Conservation (phyloP, 2,888 invertebrate species). For the Sphaerophoria rueppellii region DNA sequence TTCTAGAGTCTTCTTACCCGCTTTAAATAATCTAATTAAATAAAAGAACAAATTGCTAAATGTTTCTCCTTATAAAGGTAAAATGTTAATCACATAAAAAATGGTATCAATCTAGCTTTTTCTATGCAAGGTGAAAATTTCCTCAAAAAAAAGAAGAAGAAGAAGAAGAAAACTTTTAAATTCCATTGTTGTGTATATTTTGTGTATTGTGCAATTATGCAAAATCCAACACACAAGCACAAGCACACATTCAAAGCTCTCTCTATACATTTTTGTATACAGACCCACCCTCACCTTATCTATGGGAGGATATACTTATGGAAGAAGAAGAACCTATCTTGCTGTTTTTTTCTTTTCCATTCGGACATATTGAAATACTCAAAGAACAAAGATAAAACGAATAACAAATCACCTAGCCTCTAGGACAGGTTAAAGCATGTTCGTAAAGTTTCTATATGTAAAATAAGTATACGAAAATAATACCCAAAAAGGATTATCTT, state of each 20-base stretch:
- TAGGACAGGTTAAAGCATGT: slow-evolving; percentile 42
- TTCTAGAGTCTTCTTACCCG: too few species aligned
- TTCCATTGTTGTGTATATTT: slow-evolving; percentile 7
- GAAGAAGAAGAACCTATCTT: background rate
- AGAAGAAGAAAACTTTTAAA: slow-evolving; percentile 38
- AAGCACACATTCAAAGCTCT: slow-evolving; percentile 35
- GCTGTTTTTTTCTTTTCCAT: background rate
- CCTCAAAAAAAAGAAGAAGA: slow-evolving; percentile 28
- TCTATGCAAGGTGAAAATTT: slow-evolving; percentile 28
- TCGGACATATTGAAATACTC: slow-evolving; percentile 33
- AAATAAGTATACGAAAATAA: slow-evolving; percentile 62
- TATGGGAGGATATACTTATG: too few species aligned
- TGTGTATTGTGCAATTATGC: slow-evolving; percentile 56
- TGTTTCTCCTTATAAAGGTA: slow-evolving; percentile 7
- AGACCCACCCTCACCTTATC: slow-evolving; percentile 15
- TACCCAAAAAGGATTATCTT: slow-evolving; percentile 73
- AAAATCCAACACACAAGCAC: slow-evolving; percentile 62
- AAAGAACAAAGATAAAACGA: slow-evolving; percentile 53
- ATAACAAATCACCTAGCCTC: slow-evolving; percentile 63
- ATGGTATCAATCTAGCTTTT: background rate
- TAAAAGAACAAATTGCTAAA: slow-evolving; percentile 24
- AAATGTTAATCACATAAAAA: background rate
- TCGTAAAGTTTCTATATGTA: slow-evolving; percentile 24
- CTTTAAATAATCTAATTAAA: slow-evolving; percentile 65
- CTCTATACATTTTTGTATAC: background rate